phyloP scores from a whole-genome alignment of 2,113 vertebrate genomes.

The Symphodus melops region DNA sequence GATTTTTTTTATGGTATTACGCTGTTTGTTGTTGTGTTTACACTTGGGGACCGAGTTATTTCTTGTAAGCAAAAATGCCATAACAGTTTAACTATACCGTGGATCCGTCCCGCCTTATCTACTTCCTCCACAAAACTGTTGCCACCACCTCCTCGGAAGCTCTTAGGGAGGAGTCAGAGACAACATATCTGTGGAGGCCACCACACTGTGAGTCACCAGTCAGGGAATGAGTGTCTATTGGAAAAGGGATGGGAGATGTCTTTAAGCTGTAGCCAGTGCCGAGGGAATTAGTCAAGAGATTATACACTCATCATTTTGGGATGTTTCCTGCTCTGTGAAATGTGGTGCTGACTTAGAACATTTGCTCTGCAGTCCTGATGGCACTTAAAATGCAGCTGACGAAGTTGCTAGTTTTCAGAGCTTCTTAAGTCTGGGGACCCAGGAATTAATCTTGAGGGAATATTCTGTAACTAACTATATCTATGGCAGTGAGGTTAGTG shows the following conservation, averaged over 20 bases:
- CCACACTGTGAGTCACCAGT: conserved; percentile 83
- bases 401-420: conserved; percentile 78
- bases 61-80: conserved; percentile 73
- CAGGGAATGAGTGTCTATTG: conserved; percentile 79
- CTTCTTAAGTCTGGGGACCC: conserved; percentile 78
- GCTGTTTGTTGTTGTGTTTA: conserved; percentile 65
- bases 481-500: conserved; percentile 67
- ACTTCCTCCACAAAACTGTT: conserved; percentile 72
- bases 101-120: conserved; percentile 77
- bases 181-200: conserved; percentile 79
- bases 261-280: conserved; percentile 83
- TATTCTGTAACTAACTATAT: conserved; percentile 72
- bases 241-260: conserved; percentile 79
- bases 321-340: conserved; percentile 82
- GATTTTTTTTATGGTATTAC: conserved; percentile 38
- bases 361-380: conserved; percentile 81
- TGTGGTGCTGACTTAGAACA: conserved; percentile 84
- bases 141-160: conserved; percentile 69
- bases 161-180: conserved; percentile 72
- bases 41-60: conserved; percentile 55
- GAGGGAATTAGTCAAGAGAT: conserved; percentile 86
- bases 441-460: conserved; percentile 72
- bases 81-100: conserved; percentile 68
- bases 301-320: conserved; percentile 86
- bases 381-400: conserved; percentile 85